A percentile compares a stretch with the other conserved stretches of the same genome.
Evolutionary conservation across 2,113 vertebrate genomes (phyloP).

Genomic region (Odocoileus virginianus): DNA sequence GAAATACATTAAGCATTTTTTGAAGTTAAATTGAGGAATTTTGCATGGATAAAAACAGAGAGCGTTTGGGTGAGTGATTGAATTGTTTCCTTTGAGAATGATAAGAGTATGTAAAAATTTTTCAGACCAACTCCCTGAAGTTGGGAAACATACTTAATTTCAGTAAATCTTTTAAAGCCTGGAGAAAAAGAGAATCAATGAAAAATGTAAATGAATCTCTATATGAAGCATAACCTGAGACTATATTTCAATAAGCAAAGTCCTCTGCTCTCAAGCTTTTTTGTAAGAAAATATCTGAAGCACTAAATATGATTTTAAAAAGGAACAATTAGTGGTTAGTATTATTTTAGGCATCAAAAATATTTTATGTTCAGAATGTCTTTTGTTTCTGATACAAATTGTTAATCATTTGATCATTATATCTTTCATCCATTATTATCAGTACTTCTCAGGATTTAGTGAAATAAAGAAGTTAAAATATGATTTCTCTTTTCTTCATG

Average conservation of each 20-base stretch:
- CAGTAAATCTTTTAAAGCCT: constrained; percentile 4
- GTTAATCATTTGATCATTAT: background rate
- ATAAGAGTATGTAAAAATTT: constrained; percentile 31
- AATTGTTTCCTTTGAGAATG: constrained; percentile 27
- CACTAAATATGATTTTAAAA: background rate
- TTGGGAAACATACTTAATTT: constrained; percentile 46
- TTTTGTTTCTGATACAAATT: background rate
- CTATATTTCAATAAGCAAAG: constrained; percentile 11
- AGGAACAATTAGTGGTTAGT: background rate
- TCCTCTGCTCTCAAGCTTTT: background rate
- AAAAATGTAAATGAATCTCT: constrained; percentile 33
- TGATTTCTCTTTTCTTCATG: background rate
- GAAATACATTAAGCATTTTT: constrained; percentile 58
- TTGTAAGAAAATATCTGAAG: background rate
- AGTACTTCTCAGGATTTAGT: background rate
- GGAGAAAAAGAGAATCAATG: constrained; percentile 36
- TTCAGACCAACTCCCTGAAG: background rate
- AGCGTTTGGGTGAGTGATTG: constrained; percentile 9
- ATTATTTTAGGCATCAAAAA: background rate
- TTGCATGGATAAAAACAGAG: constrained; percentile 39
- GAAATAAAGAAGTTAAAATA: background rate
- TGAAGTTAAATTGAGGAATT: constrained; percentile 54
- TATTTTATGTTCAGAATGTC: background rate
- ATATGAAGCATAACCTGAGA: background rate
- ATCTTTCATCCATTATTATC: background rate